These are phyloP conservation scores for Elephas maximus DNA, from an alignment of 2,113 vertebrate genomes.

Conservation along the genomic window DNA sequence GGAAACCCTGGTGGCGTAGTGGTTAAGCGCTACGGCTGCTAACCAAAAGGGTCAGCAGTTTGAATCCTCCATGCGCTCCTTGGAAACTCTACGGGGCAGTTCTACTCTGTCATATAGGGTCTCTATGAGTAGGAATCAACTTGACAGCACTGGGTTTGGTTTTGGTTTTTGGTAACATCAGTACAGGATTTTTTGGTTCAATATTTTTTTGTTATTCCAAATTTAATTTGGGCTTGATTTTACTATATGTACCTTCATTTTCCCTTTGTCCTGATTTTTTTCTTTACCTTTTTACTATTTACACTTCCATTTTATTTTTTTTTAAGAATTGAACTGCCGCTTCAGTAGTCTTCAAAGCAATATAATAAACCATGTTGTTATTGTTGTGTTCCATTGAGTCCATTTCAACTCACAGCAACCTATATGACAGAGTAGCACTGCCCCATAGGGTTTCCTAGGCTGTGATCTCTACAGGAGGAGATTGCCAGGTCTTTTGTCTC, in stretches of 20 bases:
- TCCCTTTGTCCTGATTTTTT: neutral
- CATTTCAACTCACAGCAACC: neutral
- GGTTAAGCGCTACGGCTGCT: too few relatives aligned
- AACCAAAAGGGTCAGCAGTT: too few relatives aligned
- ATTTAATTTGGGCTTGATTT: conserved; percentile 40
- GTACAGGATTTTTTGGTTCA: neutral
- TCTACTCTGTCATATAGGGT: too few relatives aligned
- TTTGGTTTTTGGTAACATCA: neutral
- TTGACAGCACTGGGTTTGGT: too few relatives aligned
- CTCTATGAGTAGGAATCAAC: too few relatives aligned
- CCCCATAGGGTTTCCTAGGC: neutral
- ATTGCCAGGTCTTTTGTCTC: too few relatives aligned
- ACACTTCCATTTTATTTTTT: conserved; percentile 25
- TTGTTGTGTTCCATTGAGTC: neutral
- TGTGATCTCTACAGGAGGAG: neutral
- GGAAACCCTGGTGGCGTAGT: too few relatives aligned
- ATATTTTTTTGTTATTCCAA: neutral
- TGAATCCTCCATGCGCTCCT: too few relatives aligned
- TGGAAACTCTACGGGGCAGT: too few relatives aligned
- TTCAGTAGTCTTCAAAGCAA: conserved; percentile 45
- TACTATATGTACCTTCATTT: conserved; percentile 50
- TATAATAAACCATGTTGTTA: neutral
- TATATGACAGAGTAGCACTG: neutral
- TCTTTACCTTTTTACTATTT: neutral
- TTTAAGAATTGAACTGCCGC: conserved; percentile 52